Conservation (phyloP, 2,888 invertebrate species). For the Polymixis flavicincta region DNA sequence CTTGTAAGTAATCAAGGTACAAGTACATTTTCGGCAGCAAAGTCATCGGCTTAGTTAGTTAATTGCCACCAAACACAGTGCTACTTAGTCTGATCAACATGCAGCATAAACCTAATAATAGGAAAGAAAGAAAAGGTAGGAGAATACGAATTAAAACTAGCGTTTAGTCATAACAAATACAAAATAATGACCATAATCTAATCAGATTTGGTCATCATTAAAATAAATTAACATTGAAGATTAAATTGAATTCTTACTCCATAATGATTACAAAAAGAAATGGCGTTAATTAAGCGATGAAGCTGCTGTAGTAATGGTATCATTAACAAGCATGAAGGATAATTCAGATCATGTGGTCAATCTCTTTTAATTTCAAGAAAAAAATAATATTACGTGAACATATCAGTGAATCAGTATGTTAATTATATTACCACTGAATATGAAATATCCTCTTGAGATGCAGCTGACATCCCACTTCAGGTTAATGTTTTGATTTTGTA, state of each 20-base stretch:
- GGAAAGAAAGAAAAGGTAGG: constrained; percentile 46
- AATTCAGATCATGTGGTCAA: too few relatives aligned
- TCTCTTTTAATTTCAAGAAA: background rate
- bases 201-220: background rate
- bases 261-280: background rate
- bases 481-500: background rate
- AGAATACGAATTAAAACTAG: background rate
- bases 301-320: background rate
- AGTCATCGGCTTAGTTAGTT: constrained; percentile 70
- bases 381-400: background rate
- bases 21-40: constrained; percentile 65
- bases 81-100: constrained; percentile 42
- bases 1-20: constrained; percentile 41
- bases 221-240: too few relatives aligned
- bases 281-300: too few relatives aligned
- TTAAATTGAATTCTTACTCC: background rate
- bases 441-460: background rate
- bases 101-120: constrained; percentile 4
- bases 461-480: background rate
- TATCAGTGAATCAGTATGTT: background rate
- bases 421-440: too few relatives aligned
- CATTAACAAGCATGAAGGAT: background rate
- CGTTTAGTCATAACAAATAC: too few relatives aligned
- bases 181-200: fast-evolving
- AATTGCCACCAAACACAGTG: constrained; percentile 68